phyloP scores from a whole-genome alignment of 1,140 invertebrate species.

The Ruditapes philippinarum region DNA sequence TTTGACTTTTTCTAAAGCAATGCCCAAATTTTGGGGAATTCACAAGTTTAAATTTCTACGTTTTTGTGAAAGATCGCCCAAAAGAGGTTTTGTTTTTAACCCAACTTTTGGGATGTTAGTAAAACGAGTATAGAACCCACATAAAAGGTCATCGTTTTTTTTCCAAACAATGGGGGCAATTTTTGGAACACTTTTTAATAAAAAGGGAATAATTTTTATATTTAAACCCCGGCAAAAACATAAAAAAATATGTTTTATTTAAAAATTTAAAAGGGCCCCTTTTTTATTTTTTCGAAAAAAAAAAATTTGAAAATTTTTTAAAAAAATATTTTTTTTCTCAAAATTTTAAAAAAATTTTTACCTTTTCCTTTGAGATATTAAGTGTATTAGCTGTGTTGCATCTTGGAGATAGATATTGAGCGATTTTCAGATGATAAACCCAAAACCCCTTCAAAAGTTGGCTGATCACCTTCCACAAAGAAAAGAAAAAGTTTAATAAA shows the following conservation, averaged over 20 bases:
- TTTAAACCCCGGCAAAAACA: too few relatives aligned
- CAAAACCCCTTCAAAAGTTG: neutral
- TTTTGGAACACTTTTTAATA: neutral
- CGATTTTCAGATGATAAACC: neutral
- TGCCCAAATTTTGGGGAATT: neutral
- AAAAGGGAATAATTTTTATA: too few relatives aligned
- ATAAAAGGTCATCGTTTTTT: neutral
- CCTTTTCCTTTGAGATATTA: neutral
- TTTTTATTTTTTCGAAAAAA: too few relatives aligned
- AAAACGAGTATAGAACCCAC: neutral
- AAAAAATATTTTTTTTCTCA: too few relatives aligned
- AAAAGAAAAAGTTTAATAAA: neutral
- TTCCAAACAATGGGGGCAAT: neutral
- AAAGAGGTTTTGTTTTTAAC: neutral
- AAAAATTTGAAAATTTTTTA: too few relatives aligned
- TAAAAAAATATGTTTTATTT: too few relatives aligned
- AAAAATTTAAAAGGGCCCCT: too few relatives aligned
- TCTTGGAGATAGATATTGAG: neutral
- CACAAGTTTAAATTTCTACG: slow-evolving; percentile 10
- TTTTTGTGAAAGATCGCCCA: neutral
- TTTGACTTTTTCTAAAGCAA: neutral
- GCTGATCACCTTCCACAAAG: neutral
- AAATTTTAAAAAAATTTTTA: too few relatives aligned
- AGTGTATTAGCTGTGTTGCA: neutral
- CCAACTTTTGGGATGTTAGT: slow-evolving; percentile 4